phyloP scores from a whole-genome alignment of 2,797 vertebrate species.

The Mus caroli region DNA sequence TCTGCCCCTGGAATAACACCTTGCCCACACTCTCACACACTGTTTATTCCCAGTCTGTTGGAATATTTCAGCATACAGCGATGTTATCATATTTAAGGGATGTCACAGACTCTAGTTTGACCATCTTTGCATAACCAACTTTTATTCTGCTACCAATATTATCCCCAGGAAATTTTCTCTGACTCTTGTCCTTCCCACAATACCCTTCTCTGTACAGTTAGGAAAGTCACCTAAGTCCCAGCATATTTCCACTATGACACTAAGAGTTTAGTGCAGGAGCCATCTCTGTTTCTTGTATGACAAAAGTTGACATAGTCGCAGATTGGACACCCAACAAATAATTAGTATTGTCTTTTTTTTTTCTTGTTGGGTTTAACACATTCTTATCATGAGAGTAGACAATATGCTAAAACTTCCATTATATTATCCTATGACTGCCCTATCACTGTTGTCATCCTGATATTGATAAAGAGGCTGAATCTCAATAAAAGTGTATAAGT shows the following conservation, averaged over 20 bases:
- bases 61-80: neutral
- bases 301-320: neutral
- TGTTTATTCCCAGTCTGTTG: neutral
- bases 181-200: neutral
- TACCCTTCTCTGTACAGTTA: neutral
- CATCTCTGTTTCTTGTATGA: neutral
- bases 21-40: rapidly evolving
- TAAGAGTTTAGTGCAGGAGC: neutral
- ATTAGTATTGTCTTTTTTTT: neutral
- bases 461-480: neutral
- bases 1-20: neutral
- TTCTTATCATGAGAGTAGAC: neutral
- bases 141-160: constrained; percentile 14
- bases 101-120: neutral
- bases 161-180: neutral
- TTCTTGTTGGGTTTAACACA: neutral
- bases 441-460: neutral
- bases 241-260: neutral
- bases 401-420: neutral
- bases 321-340: neutral
- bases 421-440: neutral
- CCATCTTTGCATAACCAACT: neutral
- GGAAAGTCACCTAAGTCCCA: rapidly evolving
- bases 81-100: neutral
- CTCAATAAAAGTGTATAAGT: neutral